These are phyloP conservation scores for Turnix velox DNA, from an alignment of 2,113 vertebrate species.

Conservation along the genomic window DNA sequence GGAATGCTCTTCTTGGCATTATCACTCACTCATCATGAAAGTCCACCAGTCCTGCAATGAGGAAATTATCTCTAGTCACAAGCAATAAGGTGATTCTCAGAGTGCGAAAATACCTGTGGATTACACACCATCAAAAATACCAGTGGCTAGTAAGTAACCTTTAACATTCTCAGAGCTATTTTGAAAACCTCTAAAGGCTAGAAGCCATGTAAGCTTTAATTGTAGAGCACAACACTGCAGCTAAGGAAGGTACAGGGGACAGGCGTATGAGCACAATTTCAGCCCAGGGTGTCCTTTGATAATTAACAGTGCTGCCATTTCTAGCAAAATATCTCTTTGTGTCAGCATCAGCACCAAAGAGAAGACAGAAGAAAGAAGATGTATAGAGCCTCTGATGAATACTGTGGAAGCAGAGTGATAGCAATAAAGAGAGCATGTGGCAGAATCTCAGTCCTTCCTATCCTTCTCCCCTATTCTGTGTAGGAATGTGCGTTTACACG, in stretches of 20 bases:
- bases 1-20: not conserved
- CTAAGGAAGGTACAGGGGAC: not conserved
- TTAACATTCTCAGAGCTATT: not conserved
- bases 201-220: not conserved
- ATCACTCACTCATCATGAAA: not conserved
- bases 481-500: not conserved
- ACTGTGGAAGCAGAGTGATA: not conserved
- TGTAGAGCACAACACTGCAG: not conserved
- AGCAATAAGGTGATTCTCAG: not conserved
- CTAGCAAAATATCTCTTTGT: not conserved
- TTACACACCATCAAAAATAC: not conserved
- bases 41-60: not conserved
- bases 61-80: not conserved
- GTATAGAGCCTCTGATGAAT: not conserved
- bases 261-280: not conserved
- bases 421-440: not conserved
- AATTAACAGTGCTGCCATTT: conserved; percentile 26
- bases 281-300: conserved; percentile 35
- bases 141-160: not conserved
- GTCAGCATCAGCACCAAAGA: not conserved
- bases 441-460: not conserved
- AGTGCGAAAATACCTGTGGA: not conserved
- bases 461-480: not conserved
- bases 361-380: not conserved
- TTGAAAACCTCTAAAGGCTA: not conserved